These are phyloP conservation scores for Heliocidaris tuberculata DNA, from an alignment of 35 echinoderm and acorn worm genomes.

Conservation along the genomic window DNA sequence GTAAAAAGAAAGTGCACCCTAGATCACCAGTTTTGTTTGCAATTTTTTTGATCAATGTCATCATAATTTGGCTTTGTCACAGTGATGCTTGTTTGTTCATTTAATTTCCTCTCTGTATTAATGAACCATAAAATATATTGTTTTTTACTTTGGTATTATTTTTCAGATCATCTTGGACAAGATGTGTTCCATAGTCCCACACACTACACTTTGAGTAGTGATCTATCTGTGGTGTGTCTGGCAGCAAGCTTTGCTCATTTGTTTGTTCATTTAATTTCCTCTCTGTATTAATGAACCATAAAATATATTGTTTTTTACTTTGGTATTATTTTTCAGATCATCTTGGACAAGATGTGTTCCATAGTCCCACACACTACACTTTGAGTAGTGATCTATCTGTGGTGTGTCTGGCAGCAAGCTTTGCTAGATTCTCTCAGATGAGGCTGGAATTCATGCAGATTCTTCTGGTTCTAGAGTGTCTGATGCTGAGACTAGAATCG, in stretches of 20 bases:
- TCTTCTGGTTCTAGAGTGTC: slow-evolving; percentile 79
- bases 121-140: no score
- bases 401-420: slow-evolving; percentile 57
- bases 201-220: slow-evolving; percentile 48
- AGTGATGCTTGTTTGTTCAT: not conserved
- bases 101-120: not conserved
- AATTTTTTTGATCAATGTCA: no score
- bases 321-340: not conserved
- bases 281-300: not conserved
- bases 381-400: slow-evolving; percentile 51
- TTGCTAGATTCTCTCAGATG: slow-evolving; percentile 39
- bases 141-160: no score
- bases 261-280: not conserved
- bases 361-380: slow-evolving; percentile 28
- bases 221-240: slow-evolving; percentile 47
- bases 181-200: slow-evolving; percentile 15
- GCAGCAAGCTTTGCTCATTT: slow-evolving; percentile 57
- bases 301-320: no score
- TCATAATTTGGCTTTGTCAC: no score
- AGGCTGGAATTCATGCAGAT: slow-evolving; percentile 66
- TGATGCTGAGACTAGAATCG: slow-evolving; percentile 72
- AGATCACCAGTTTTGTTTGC: no score
- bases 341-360: not conserved
- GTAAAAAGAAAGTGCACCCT: no score
- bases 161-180: slow-evolving; percentile 6